Conservation (phyloP, 2,113 vertebrate genomes). For the Scomber colias region DNA sequence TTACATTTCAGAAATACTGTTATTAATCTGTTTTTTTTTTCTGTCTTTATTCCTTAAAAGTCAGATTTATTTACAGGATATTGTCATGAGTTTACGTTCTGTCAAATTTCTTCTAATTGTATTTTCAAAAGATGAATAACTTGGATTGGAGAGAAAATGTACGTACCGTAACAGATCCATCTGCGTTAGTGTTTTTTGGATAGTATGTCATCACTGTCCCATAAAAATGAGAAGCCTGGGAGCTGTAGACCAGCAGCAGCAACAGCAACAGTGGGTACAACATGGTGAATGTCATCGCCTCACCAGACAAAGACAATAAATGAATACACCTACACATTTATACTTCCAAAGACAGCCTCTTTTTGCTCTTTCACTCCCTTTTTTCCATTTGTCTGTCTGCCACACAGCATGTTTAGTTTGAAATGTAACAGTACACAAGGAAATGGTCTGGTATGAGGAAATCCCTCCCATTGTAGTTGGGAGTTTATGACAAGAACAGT, state of each 20-base stretch:
- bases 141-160: fast-evolving
- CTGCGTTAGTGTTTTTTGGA: not conserved
- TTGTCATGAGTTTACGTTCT: too few species aligned
- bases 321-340: not conserved
- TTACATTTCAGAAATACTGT: too few species aligned
- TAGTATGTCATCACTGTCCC: constrained; percentile 51
- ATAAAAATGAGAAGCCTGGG: not conserved
- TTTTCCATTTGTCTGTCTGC: too few species aligned
- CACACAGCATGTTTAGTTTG: too few species aligned
- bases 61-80: too few species aligned
- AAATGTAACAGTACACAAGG: too few species aligned
- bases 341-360: not conserved
- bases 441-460: not conserved
- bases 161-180: constrained; percentile 8
- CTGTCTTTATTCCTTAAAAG: too few species aligned
- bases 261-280: constrained; percentile 23
- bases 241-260: constrained; percentile 25
- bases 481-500: not conserved
- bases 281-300: not conserved
- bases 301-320: not conserved
- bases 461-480: fast-evolving
- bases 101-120: too few species aligned
- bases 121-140: not conserved
- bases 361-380: too few species aligned
- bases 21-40: too few species aligned